Evolutionary conservation across 2,797 vertebrate genomes (phyloP), one percentile per base, ranked within the genome.

Genomic region (Eulemur mongoz): DNA sequence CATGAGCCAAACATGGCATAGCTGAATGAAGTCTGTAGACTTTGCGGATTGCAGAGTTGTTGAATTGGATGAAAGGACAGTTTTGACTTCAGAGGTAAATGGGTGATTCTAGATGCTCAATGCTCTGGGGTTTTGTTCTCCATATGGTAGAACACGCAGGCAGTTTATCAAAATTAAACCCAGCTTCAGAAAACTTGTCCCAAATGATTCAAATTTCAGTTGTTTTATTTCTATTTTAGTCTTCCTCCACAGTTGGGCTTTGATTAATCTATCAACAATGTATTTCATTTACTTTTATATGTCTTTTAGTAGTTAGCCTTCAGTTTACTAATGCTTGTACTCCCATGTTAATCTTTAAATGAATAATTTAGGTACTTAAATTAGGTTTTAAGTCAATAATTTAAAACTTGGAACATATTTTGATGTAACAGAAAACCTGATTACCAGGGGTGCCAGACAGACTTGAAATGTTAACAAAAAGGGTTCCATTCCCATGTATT

Each of bases 281-380:
- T 54, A 1, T 86, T 87, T 88, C 35, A 82, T 81, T 84, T 69
- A 80, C 15, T 88, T 97, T 89, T 88, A 18, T 67, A 12, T 89
- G 22, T 73, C 15, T 69, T 92, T 90, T 73, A 27, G 50, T 90
- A 94, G 20, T 73, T 30, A 80, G 6, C 18, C 32, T 88, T 92
- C 52, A 79, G 89, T 75, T 92, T 92, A 72, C 13, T 88, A 48
- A 91, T 91, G 22, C 20, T 73, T 73, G 0, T 80, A 61, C n/a
- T 93, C 4, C 27, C 35, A 86, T 91, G 88, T 32, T 91, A 91
- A 22, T 90, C 17, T 79, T 86, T 35, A 93, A 92, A 87, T 89
- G n/a, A 88, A 89, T 92, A 86, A 95, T 92, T 95, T 82, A 94
- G 4, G 18, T 40, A 43, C 32, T 78, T 91, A 57, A 91, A 75